Evolutionary conservation across 2,888 invertebrate genomes (phyloP).

Genomic region (Athripsodes cinereus): DNA sequence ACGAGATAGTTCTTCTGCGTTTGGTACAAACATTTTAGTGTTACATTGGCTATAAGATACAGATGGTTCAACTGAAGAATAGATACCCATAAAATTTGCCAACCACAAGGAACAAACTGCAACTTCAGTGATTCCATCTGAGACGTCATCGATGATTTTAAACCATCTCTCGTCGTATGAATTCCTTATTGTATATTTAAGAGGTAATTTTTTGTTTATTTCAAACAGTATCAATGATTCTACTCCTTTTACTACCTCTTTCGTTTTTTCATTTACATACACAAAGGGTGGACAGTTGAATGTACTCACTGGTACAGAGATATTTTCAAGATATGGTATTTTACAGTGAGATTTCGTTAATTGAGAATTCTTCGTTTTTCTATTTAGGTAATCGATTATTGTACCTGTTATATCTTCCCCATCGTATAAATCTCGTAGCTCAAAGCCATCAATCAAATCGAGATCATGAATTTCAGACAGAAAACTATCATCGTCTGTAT

Average conservation of each 20-base stretch:
- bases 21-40: conserved; percentile 4
- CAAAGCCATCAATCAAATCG: neutral
- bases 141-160: neutral
- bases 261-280: neutral
- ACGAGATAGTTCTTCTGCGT: conserved; percentile 5
- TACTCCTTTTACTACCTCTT: neutral
- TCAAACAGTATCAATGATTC: neutral
- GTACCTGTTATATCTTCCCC: neutral
- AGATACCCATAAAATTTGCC: neutral
- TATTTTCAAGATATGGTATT: neutral
- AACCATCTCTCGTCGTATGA: conserved; percentile 5
- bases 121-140: neutral
- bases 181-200: neutral
- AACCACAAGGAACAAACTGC: neutral
- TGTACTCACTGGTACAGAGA: neutral
- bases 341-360: neutral
- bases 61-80: neutral
- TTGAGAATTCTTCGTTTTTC: neutral
- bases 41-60: neutral
- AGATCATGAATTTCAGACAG: neutral
- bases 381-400: neutral
- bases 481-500: neutral
- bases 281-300: conserved; percentile 6
- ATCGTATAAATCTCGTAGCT: neutral
- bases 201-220: neutral